Percentiles rank a stretch among this genome's conserved stretches.
Conservation (phyloP, 2,113 vertebrate species). For the Ophthalmolycus amberensis region DNA sequence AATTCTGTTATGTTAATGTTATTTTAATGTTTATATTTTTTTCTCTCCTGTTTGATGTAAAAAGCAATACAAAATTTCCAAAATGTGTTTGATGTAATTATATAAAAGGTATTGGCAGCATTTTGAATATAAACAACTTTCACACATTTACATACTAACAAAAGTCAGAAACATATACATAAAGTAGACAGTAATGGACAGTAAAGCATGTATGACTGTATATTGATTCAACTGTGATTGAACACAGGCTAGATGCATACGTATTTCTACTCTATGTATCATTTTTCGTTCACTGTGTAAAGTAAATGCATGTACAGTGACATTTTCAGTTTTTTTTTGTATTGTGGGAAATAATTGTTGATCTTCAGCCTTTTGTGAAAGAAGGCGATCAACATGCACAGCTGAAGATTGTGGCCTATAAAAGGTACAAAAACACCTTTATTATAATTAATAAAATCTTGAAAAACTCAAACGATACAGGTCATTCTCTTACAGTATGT, state of each 20-base stretch:
- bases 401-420: slow-evolving; percentile 2
- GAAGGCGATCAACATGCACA: neutral
- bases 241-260: neutral
- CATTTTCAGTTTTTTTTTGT: neutral
- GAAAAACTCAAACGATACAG: slow-evolving; percentile 35
- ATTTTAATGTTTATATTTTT: neutral
- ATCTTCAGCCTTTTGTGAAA: neutral
- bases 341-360: neutral
- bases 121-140: slow-evolving; percentile 29
- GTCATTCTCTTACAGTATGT: slow-evolving; percentile 55
- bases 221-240: neutral
- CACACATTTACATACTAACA: slow-evolving; percentile 32
- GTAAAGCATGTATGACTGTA: neutral
- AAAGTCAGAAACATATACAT: slow-evolving; percentile 26
- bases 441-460: slow-evolving; percentile 50
- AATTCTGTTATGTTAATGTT: neutral
- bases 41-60: neutral
- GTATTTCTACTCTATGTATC: neutral
- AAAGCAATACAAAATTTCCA: neutral
- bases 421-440: slow-evolving; percentile 53
- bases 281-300: neutral
- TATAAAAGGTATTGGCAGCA: slow-evolving; percentile 24
- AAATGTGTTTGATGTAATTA: slow-evolving; percentile 11
- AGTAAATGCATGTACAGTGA: neutral
- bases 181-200: slow-evolving; percentile 18